Conservation (phyloP, 92 coral and sea anemone genomes). For the Phenganax stokvisi region DNA sequence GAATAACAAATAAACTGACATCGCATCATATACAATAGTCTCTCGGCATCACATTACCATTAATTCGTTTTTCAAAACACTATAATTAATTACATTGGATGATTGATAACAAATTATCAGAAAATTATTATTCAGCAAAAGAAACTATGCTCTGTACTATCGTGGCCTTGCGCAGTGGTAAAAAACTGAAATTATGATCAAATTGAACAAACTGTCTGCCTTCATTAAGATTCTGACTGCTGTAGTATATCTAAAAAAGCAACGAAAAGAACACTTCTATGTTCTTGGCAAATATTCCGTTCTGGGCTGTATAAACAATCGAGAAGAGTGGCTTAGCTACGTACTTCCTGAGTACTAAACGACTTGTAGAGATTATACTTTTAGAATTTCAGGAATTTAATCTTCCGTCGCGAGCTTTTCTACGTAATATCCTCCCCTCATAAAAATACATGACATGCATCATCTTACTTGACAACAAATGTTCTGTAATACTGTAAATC, state of each 20-base stretch:
- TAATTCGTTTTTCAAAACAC: background rate
- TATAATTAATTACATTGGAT: background rate
- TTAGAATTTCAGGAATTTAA: background rate
- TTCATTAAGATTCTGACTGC: too few relatives aligned
- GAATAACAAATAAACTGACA: background rate
- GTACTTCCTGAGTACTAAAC: constrained; percentile 13
- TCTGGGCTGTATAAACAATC: background rate
- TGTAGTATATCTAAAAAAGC: too few relatives aligned
- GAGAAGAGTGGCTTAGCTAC: background rate
- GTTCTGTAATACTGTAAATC: too few relatives aligned
- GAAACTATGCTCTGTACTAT: background rate
- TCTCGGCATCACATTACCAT: constrained; percentile 5
- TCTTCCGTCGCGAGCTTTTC: background rate
- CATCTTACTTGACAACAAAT: too few relatives aligned
- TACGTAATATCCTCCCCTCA: background rate
- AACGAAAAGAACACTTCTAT: background rate
- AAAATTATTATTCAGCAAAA: background rate
- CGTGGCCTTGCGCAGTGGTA: background rate
- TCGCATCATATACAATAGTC: background rate
- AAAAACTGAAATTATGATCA: too few relatives aligned
- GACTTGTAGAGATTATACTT: background rate
- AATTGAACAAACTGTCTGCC: too few relatives aligned
- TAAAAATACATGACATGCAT: too few relatives aligned
- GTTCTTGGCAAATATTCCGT: background rate
- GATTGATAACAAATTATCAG: constrained; percentile 16